Conservation (phyloP, 2,113 vertebrate species). For the Gymnobelideus leadbeateri region DNA sequence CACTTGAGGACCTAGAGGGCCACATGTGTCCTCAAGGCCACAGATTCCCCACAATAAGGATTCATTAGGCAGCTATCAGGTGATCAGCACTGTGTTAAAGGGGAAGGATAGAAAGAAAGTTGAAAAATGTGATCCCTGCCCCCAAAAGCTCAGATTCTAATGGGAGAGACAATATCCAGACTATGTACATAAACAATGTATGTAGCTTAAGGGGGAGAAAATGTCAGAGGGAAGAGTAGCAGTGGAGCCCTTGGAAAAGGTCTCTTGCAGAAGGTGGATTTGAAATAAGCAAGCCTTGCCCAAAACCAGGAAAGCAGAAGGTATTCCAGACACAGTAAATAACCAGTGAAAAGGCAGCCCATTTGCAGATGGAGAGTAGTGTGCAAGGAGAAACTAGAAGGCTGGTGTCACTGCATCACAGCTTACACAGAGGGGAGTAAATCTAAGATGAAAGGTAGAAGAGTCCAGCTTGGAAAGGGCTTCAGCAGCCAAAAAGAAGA, state of each 20-base stretch:
- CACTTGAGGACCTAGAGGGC: too few relatives aligned
- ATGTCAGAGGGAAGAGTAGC: background rate
- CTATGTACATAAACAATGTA: background rate
- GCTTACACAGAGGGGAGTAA: background rate
- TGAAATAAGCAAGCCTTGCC: background rate
- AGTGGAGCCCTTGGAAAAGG: background rate
- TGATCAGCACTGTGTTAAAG: background rate
- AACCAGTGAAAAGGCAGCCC: background rate
- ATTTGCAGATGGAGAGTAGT: background rate
- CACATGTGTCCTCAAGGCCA: too few relatives aligned
- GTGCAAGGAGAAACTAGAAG: background rate
- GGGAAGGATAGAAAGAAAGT: background rate
- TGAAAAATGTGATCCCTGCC: background rate
- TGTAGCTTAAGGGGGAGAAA: background rate
- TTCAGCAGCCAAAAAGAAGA: background rate
- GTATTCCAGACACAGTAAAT: background rate
- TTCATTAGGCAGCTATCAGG: background rate
- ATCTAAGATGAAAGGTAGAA: background rate
- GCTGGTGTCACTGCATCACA: background rate
- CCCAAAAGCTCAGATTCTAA: background rate
- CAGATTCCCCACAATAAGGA: background rate
- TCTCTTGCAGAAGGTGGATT: background rate
- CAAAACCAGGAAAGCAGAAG: background rate
- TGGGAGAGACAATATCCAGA: background rate
- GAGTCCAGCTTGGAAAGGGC: background rate